Conservation (phyloP, 2,888 invertebrate genomes). For the Ochropleura leucogaster region DNA sequence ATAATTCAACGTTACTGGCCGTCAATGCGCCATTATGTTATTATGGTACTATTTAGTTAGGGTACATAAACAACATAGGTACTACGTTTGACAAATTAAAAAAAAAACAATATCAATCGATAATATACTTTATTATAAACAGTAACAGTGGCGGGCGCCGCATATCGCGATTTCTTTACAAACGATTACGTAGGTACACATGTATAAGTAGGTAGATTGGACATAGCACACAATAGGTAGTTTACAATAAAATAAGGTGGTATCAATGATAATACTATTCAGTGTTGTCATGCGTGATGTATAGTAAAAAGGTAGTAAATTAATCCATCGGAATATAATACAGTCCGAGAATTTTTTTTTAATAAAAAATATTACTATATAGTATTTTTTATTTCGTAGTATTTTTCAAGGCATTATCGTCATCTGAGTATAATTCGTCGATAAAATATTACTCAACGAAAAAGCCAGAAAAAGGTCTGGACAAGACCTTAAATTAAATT, state of each 20-base stretch:
- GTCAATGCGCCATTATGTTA: not conserved
- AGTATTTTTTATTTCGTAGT: not conserved
- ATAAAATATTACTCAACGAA: not conserved
- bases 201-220: slow-evolving; percentile 20
- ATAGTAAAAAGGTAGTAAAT: slow-evolving; percentile 17
- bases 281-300: slow-evolving; percentile 45
- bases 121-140: slow-evolving; percentile 84
- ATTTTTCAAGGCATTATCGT: not conserved
- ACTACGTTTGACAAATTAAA: slow-evolving; percentile 7
- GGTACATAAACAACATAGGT: not conserved
- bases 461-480: not conserved
- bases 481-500: not conserved
- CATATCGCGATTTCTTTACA: slow-evolving; percentile 72
- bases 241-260: slow-evolving; percentile 54
- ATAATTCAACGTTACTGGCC: not conserved
- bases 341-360: not conserved
- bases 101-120: slow-evolving; percentile 62
- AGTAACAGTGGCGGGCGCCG: slow-evolving; percentile 75
- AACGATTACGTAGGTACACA: slow-evolving; percentile 53
- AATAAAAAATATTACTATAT: not conserved
- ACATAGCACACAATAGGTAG: slow-evolving; percentile 23
- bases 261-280: slow-evolving; percentile 41
- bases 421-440: not conserved
- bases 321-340: slow-evolving; percentile 36
- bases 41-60: not conserved